A percentile compares a stretch with the other conserved stretches of the same genome.
Evolutionary conservation across 1,140 invertebrate species (phyloP).

Genomic region (Pseudomyrmex pallidus): DNA sequence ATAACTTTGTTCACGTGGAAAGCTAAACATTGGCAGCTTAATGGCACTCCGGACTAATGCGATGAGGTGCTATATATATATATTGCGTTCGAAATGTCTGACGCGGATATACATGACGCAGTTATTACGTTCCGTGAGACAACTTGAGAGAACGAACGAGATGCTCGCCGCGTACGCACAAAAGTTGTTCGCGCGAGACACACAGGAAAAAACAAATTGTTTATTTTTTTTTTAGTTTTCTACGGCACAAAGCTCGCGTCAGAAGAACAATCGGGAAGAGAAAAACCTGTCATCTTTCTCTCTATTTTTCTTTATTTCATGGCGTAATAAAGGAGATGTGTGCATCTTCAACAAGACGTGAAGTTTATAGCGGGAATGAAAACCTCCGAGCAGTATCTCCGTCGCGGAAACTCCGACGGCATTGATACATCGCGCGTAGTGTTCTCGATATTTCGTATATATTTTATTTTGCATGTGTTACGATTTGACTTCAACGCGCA

Average conservation of each 20-base stretch:
- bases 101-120: conserved; percentile 16
- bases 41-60: conserved; percentile 38
- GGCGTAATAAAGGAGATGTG: conserved; percentile 32
- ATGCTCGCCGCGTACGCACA: conserved; percentile 1
- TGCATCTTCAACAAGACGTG: conserved; percentile 18
- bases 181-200: conserved; percentile 1
- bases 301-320: conserved; percentile 27
- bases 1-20: conserved; percentile 33
- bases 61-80: conserved; percentile 6
- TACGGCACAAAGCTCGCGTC: conserved; percentile 5
- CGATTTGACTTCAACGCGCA: background rate
- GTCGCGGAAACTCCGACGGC: background rate
- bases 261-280: conserved; percentile 33
- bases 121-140: conserved; percentile 29
- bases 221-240: conserved; percentile 13
- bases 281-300: conserved; percentile 18
- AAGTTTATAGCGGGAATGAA: conserved; percentile 58
- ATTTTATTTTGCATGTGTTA: background rate
- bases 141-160: conserved; percentile 14
- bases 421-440: background rate
- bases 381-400: conserved; percentile 1
- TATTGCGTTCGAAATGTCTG: conserved; percentile 44
- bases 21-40: conserved; percentile 48
- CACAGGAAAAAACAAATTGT: conserved; percentile 18
- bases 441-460: background rate